Conservation (phyloP, 2,113 vertebrate species). For the Lepus americanus region DNA sequence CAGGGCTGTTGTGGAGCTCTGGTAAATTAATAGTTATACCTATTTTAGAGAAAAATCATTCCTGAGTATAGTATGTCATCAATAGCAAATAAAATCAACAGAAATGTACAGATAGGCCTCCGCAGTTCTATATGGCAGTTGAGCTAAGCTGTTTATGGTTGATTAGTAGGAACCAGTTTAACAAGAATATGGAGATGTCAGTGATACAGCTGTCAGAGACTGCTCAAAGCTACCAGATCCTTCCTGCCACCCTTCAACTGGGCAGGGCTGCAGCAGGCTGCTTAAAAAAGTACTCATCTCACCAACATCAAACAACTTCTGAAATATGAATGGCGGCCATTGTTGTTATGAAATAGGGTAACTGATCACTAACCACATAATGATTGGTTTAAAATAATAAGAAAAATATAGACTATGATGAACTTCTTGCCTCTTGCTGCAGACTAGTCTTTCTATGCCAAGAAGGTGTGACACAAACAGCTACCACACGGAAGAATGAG, state of each 20-base stretch:
- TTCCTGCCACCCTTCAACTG: background rate
- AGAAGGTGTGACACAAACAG: background rate
- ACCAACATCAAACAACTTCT: slow-evolving; percentile 28
- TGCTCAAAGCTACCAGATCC: background rate
- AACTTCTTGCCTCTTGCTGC: background rate
- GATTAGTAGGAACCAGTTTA: slow-evolving; percentile 67
- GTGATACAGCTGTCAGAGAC: background rate
- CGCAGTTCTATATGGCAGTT: background rate
- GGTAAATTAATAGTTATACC: slow-evolving; percentile 26
- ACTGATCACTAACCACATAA: background rate
- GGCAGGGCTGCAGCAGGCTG: background rate
- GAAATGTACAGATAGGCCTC: background rate
- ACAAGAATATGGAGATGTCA: slow-evolving; percentile 3
- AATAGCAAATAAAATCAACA: slow-evolving; percentile 55
- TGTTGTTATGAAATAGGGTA: background rate
- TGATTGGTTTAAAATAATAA: background rate
- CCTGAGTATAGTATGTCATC: background rate
- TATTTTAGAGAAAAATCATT: slow-evolving; percentile 41
- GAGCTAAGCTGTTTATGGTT: slow-evolving; percentile 17
- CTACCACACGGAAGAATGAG: background rate
- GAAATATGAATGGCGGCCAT: background rate
- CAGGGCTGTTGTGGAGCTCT: background rate
- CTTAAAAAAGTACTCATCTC: background rate
- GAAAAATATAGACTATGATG: background rate
- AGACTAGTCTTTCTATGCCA: background rate